These are phyloP conservation scores for Pollenia angustigena DNA, from an alignment of 2,888 invertebrate genomes.

Conservation along the genomic window DNA sequence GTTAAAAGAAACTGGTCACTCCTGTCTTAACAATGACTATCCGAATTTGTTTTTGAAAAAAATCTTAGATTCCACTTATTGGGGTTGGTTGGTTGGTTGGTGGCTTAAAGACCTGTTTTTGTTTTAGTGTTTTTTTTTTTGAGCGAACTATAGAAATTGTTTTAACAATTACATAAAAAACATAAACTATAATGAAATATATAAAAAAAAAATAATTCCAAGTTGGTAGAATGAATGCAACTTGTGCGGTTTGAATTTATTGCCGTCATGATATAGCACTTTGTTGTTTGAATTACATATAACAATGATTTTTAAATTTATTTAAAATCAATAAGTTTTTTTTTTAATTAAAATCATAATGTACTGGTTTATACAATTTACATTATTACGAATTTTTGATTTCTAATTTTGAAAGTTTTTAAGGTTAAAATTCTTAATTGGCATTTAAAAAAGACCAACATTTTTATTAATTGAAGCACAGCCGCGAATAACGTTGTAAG, in stretches of 20 bases:
- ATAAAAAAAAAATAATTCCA: slow-evolving; percentile 1
- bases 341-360: too few relatives aligned
- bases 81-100: slow-evolving; percentile 18
- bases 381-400: too few relatives aligned
- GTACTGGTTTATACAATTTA: too few relatives aligned
- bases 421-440: too few relatives aligned
- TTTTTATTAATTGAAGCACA: too few relatives aligned
- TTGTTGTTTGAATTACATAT: slow-evolving; percentile 2
- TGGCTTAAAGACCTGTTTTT: slow-evolving; percentile 43
- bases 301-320: not conserved
- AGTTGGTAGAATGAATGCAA: not conserved
- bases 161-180: slow-evolving; percentile 46
- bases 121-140: slow-evolving; percentile 1
- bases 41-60: not conserved
- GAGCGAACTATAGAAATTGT: slow-evolving; percentile 29
- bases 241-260: not conserved
- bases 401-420: too few relatives aligned
- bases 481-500: too few relatives aligned
- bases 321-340: not conserved
- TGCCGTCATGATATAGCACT: not conserved
- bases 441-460: too few relatives aligned
- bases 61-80: slow-evolving; percentile 23
- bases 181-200: not conserved
- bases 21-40: slow-evolving; percentile 28
- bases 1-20: slow-evolving; percentile 39